phyloP scores from a whole-genome alignment of 1,140 invertebrate species.

The Saxidomus purpurata region DNA sequence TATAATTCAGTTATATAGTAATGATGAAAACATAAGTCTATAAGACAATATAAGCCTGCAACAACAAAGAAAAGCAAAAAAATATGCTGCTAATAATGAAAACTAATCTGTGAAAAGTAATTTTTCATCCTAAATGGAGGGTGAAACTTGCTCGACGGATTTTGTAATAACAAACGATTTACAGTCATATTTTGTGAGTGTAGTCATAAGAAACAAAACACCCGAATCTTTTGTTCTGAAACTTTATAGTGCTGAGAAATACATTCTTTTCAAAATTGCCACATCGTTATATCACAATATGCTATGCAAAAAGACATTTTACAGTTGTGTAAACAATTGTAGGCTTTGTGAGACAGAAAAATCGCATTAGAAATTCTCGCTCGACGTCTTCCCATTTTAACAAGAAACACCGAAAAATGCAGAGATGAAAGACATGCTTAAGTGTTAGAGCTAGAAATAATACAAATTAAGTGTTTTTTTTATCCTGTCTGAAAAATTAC shows the following conservation, averaged over 20 bases:
- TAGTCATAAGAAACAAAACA: constrained; percentile 28
- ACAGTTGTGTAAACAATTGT: constrained; percentile 44
- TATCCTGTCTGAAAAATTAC: constrained; percentile 22
- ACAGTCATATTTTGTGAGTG: constrained; percentile 31
- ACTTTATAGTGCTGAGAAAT: not conserved
- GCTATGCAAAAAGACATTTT: constrained; percentile 36
- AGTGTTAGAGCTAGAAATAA: constrained; percentile 18
- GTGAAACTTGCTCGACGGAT: not conserved
- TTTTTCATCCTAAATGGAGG: constrained; percentile 37
- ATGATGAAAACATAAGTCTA: constrained; percentile 45
- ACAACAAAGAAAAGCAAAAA: constrained; percentile 44
- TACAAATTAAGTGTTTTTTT: constrained; percentile 39
- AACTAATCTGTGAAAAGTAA: constrained; percentile 30
- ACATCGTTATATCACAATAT: constrained; percentile 45
- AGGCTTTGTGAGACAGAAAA: constrained; percentile 28
- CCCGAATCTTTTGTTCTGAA: constrained; percentile 18
- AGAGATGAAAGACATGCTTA: constrained; percentile 37
- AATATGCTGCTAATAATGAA: constrained; percentile 11
- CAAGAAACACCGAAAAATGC: constrained; percentile 47
- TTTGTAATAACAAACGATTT: constrained; percentile 45
- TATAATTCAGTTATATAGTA: not conserved
- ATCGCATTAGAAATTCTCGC: constrained; percentile 31
- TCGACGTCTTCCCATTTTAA: constrained; percentile 18
- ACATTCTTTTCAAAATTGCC: constrained; percentile 51
- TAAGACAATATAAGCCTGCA: constrained; percentile 9